Percentiles rank a stretch among this genome's conserved stretches.
These are phyloP conservation scores for Ooceraea biroi DNA, from an alignment of 1,140 invertebrate species.

Conservation along the genomic window DNA sequence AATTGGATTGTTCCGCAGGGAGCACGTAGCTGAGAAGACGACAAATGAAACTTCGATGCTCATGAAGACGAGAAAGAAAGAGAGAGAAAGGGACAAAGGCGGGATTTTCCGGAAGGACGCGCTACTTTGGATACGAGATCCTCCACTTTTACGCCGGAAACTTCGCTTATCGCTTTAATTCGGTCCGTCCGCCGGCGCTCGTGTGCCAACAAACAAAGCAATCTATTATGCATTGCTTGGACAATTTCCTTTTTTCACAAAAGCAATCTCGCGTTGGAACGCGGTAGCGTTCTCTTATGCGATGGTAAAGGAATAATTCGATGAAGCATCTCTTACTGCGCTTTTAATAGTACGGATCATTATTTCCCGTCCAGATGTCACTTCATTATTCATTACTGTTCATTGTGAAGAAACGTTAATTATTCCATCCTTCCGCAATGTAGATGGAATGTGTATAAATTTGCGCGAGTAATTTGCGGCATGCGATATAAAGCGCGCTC, in stretches of 20 bases:
- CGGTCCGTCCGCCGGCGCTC: background rate
- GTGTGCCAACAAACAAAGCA: conserved; percentile 30
- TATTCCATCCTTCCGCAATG: background rate
- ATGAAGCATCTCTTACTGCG: too few relatives aligned
- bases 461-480: background rate
- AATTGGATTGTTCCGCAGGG: conserved; percentile 68
- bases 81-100: background rate
- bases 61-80: background rate
- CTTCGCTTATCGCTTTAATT: conserved; percentile 60
- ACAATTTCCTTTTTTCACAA: conserved; percentile 8
- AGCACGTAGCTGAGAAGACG: conserved; percentile 38
- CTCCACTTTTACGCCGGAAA: conserved; percentile 6
- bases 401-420: background rate
- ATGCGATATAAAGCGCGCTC: conserved; percentile 8
- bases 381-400: background rate
- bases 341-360: background rate
- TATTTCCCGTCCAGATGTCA: too few relatives aligned
- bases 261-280: background rate
- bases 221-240: conserved; percentile 15
- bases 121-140: conserved; percentile 19
- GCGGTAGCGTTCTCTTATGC: background rate
- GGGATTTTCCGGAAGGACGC: background rate
- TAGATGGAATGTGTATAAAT: background rate
- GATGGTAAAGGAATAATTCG: too few relatives aligned
- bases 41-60: conserved; percentile 65